phyloP scores from a whole-genome alignment of 2,888 invertebrate genomes.

The Deilephila elpenor region DNA sequence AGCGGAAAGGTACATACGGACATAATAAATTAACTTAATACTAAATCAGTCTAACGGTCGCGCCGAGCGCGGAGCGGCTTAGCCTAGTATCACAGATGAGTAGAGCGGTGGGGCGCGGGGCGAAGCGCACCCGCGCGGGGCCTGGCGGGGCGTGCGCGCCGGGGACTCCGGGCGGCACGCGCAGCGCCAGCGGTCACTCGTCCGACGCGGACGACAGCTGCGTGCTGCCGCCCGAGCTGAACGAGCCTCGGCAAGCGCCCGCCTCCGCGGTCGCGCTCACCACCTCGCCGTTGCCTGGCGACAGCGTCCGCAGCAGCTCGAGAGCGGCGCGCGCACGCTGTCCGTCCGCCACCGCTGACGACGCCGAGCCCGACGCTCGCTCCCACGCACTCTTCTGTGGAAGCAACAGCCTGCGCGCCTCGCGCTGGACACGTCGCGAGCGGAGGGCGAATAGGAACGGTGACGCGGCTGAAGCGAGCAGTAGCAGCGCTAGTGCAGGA shows the following conservation, averaged over 20 bases:
- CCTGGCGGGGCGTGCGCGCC: slow-evolving; percentile 52
- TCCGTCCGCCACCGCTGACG: slow-evolving; percentile 83
- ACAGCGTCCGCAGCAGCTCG: slow-evolving; percentile 73
- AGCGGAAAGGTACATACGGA: slow-evolving; percentile 82
- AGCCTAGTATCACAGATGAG: slow-evolving; percentile 84
- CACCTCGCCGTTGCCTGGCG: slow-evolving; percentile 73
- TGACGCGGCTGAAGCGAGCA: slow-evolving; percentile 87
- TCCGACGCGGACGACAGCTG: slow-evolving; percentile 86
- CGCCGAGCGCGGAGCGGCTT: slow-evolving; percentile 79
- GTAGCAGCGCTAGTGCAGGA: slow-evolving; percentile 81
- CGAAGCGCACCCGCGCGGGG: slow-evolving; percentile 67
- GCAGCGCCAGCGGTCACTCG: slow-evolving; percentile 77
- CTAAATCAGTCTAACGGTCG: slow-evolving; percentile 84
- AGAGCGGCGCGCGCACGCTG: slow-evolving; percentile 77
- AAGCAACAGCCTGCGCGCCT: slow-evolving; percentile 70
- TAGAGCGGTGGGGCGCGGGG: slow-evolving; percentile 82
- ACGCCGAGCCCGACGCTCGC: slow-evolving; percentile 80
- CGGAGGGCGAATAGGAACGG: slow-evolving; percentile 92
- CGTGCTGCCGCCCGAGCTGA: slow-evolving; percentile 87
- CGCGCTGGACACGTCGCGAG: slow-evolving; percentile 86
- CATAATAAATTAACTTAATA: slow-evolving; percentile 81
- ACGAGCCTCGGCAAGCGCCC: slow-evolving; percentile 85
- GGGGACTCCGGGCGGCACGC: slow-evolving; percentile 50
- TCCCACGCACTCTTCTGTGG: slow-evolving; percentile 81
- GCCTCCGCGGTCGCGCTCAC: slow-evolving; percentile 69